Evolutionary conservation across 23 tunicate species (phyloP), one percentile per base, ranked within the genome.

Genomic region (Botrylloides violaceus): DNA sequence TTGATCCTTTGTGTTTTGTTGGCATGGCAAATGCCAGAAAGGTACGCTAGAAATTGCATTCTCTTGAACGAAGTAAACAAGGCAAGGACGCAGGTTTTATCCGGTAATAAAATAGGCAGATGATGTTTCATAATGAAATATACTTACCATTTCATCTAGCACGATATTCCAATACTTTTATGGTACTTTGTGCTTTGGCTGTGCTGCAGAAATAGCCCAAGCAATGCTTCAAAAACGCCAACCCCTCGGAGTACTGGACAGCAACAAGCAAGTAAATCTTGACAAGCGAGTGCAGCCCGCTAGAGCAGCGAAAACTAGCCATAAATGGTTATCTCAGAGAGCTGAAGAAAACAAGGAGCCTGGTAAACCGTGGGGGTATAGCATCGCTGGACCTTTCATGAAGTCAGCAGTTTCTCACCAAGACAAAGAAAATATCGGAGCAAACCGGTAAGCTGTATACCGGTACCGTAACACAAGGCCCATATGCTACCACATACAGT

Each of bases 271-370:
- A 36, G 33, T 19, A 7, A 26, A n/a, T 32, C 26, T 22, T 20
- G 30, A 37, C 21, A 68, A 68, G 37, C 74, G 95, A 19, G 80
- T 87, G 23, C 95, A 87, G 43, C 95, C 95, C 19, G 36, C 82
- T 23, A 48, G 95, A 50, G 95, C 95, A n/a, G 95, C 95, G 1
- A 87, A 87, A 76, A 87, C 86, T 12, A 80, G 82, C 21, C 95
- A 87, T 34, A 80, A 80, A 58, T 87, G 95, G 95, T 39, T 87
- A 3, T 29, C 82, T 5, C 37, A 39, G 7, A n/a, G 74, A 68
- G 22, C 20, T 37, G 74, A 43, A n/a, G 37, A 43, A 43, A 32
- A 43, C 58, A 34, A 43, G 12, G 53, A 7, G 53, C n/a, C n/a
- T n/a, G n/a, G n/a, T n/a, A 43, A 43, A 43, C 53, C 9, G 15